Percentiles rank a stretch among this genome's conserved stretches.
phyloP scores from a whole-genome alignment of 1,140 invertebrate species.

The Philopotamus ludificatus region DNA sequence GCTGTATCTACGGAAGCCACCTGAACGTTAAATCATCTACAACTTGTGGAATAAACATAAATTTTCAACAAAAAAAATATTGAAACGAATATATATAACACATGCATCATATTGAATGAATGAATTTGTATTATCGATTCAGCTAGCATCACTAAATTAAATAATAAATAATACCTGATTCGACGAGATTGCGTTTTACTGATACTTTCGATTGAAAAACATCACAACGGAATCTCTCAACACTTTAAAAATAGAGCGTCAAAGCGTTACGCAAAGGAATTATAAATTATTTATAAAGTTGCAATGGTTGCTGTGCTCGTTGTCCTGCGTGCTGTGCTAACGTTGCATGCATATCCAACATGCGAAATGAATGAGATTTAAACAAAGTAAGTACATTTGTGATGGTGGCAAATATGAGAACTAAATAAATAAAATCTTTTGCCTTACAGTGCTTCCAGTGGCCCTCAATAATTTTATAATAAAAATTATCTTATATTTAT shows the following conservation, averaged over 20 bases:
- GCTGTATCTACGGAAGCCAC: constrained; percentile 38
- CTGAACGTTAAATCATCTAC: constrained; percentile 21
- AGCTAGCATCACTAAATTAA: constrained; percentile 1
- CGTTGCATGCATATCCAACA: constrained; percentile 31
- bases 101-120: constrained; percentile 35
- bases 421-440: constrained; percentile 39
- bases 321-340: constrained; percentile 29
- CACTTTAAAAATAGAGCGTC: background rate
- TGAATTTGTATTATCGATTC: background rate
- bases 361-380: constrained; percentile 31
- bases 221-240: background rate
- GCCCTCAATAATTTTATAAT: constrained; percentile 27
- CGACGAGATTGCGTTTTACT: too few relatives aligned
- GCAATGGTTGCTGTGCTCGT: constrained; percentile 28
- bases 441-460: constrained; percentile 42
- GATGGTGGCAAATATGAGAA: constrained; percentile 34
- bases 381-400: constrained; percentile 19
- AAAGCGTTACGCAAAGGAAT: constrained; percentile 38
- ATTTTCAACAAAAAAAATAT: background rate
- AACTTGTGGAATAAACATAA: background rate
- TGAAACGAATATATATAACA: constrained; percentile 15
- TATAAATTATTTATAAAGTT: constrained; percentile 17
- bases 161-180: too few relatives aligned
- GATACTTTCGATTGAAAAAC: background rate
- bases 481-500: background rate